Evolutionary conservation across 2,797 vertebrate genomes (phyloP), one percentile per base, ranked within the genome.

Genomic region (Sciurus vulgaris): DNA sequence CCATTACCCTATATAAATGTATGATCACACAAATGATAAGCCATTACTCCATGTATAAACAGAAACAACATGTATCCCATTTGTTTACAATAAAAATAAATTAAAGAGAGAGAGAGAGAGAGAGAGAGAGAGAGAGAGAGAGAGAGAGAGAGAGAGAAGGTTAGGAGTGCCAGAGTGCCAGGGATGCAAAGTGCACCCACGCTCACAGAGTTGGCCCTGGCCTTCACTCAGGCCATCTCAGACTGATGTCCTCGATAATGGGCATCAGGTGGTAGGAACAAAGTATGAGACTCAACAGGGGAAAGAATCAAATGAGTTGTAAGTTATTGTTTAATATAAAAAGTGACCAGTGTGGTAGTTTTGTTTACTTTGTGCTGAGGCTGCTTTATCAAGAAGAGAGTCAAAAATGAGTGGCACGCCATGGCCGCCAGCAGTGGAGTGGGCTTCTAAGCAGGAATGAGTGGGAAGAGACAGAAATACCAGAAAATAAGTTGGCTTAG

Each of bases 141-240:
- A 38, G 38, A 38, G 38, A 38, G 38, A 38, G 38, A 38, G 38
- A 38, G 38, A 38, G 38, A 38, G 38, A 38, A 38, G 38, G 38
- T 38, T 38, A n/a, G n/a, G n/a, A 38, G 28, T 20, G 38, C 26
- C 67, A 51, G 14, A 20, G 26, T 11, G 59, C 59, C 61, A 18
- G 35, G 15, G 3, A 7, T 11, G 9, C 4, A 51, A 51, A 24
- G 3, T 7, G 51, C 6, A 12, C 20, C 22, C 4, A 51, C 10
- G 6, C 7, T n/a, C 49, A 4, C 14, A 2, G 24, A 0, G 13
- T 10, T 8, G 49, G 56, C 14, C 2, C 3, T 38, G 33, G 33
- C 72, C 54, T 26, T 26, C 15, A 47, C 47, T 28, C 1, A 18
- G 51, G 30, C 17, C 4, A 12, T 38, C 54, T 73, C 13, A 33